Evolutionary conservation across 2,888 invertebrate genomes (phyloP).

Genomic region (Hypolimnas misippus): DNA sequence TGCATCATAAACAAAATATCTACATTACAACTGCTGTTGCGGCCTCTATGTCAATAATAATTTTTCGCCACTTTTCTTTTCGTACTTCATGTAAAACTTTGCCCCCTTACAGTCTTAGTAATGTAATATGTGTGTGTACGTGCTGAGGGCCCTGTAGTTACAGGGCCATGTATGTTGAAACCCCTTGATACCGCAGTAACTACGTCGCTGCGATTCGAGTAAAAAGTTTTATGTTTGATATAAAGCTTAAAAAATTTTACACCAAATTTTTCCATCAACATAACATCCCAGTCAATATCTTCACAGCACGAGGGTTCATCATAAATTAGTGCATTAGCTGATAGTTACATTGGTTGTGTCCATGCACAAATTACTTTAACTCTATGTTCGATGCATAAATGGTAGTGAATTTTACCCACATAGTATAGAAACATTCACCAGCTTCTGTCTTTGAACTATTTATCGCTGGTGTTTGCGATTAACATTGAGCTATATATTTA

Average conservation of each 20-base stretch:
- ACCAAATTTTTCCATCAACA: not conserved
- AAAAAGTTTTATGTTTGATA: slow-evolving; percentile 18
- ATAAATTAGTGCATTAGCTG: slow-evolving; percentile 10
- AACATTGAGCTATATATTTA: slow-evolving; percentile 4
- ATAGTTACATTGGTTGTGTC: slow-evolving; percentile 43
- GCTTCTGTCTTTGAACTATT: slow-evolving; percentile 15
- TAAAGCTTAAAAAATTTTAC: slow-evolving; percentile 6
- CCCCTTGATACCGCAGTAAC: not conserved
- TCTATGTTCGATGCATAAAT: slow-evolving; percentile 18
- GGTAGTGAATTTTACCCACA: slow-evolving; percentile 22
- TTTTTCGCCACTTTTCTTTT: not conserved
- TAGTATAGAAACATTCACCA: slow-evolving; percentile 14
- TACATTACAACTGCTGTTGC: not conserved
- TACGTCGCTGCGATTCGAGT: slow-evolving; percentile 13
- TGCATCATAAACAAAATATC: not conserved
- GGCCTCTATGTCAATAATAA: not conserved
- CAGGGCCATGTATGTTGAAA: not conserved
- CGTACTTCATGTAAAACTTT: not conserved
- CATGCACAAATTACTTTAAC: slow-evolving; percentile 42
- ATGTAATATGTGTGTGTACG: not conserved
- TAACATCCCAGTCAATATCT: not conserved
- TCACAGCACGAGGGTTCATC: not conserved
- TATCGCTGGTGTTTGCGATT: slow-evolving; percentile 12
- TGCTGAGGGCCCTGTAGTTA: no score
- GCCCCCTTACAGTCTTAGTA: not conserved